A percentile compares a stretch with the other conserved stretches of the same genome.
Conservation (phyloP, 2,888 invertebrate species). For the Caenorhabditis sp. region DNA sequence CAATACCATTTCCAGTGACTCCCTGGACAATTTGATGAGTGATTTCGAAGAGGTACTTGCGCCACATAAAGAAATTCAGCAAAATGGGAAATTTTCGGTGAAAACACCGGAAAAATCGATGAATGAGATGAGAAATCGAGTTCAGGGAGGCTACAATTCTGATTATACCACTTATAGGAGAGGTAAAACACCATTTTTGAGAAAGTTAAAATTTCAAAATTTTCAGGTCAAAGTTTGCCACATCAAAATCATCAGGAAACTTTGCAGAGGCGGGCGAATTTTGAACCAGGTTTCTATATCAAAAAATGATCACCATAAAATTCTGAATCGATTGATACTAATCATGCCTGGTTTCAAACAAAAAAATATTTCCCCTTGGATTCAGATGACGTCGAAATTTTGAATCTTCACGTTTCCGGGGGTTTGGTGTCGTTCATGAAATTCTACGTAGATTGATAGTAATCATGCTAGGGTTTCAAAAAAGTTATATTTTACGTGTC, state of each 20-base stretch:
- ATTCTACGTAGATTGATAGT: too few species aligned
- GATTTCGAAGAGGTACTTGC: constrained; percentile 78
- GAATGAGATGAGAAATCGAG: constrained; percentile 34
- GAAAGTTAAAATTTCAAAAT: background rate
- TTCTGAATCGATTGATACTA: too few species aligned
- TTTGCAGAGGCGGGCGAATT: constrained; percentile 37
- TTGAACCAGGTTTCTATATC: constrained; percentile 50
- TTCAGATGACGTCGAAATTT: too few species aligned
- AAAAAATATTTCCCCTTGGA: too few species aligned
- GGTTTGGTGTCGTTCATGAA: too few species aligned
- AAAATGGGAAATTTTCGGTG: too few species aligned
- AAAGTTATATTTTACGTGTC: too few species aligned
- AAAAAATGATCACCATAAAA: too few species aligned
- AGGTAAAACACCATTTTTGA: constrained; percentile 9
- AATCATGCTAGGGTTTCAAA: too few species aligned
- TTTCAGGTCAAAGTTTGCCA: background rate
- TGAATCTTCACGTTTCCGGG: too few species aligned
- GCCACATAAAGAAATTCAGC: constrained; percentile 33
- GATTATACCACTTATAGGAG: constrained; percentile 69
- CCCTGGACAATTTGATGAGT: constrained; percentile 79
- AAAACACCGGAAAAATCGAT: constrained; percentile 32
- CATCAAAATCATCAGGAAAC: constrained; percentile 13
- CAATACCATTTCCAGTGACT: constrained; percentile 73
- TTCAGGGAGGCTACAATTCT: constrained; percentile 69
- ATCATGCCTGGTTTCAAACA: too few species aligned